Base-by-base conservation (phyloP, 1,140 invertebrate genomes). In the Drosophila trapezifrons region DNA sequence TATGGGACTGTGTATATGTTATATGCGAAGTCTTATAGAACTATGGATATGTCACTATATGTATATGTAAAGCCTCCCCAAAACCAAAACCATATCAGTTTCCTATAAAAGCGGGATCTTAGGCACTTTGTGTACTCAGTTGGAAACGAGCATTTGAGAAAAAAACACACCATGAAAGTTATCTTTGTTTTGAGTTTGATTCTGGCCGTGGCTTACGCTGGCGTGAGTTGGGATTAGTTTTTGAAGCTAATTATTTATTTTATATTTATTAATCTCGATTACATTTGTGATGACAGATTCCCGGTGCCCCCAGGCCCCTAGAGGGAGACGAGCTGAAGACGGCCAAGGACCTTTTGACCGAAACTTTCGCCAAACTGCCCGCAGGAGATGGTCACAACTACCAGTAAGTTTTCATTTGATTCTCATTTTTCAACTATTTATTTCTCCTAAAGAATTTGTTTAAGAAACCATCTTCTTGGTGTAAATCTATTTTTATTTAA, bases 41-140 rank as follows among this genome's bases (percentile, higher is more conserved):
- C n/a, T n/a, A n/a, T n/a, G n/a, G n/a, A n/a, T n/a, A n/a, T n/a
- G n/a, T n/a, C n/a, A n/a, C n/a, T n/a, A n/a, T n/a, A n/a, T n/a
- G n/a, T n/a, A n/a, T n/a, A n/a, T n/a, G n/a, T n/a, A n/a, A 13
- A 35, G 49, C 6, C 29, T 32, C 17, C 49, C n/a, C 32, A 13
- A n/a, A 42, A 13, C 10, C 4, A 1, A 35, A 45, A 25, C 20
- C 45, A 7, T 37, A 60, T 60, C 58, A 25, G 58, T 37, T 32
- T 20, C 20, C 58, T 60, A 52, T 60, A 60, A 25, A 60, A 52
- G 46, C 3, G n/a, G 58, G 13, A 49, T 38, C 29, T 38, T 12
- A 0, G 1, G 15, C 9, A 13, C n/a, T 22, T 9, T 13, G 29
- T 18, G 46, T 15, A 52, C 27, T 37, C 12, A 60, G 58, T 60